Base-by-base conservation (phyloP, 2,797 vertebrate genomes). In the Phyllotis vaccarum region DNA sequence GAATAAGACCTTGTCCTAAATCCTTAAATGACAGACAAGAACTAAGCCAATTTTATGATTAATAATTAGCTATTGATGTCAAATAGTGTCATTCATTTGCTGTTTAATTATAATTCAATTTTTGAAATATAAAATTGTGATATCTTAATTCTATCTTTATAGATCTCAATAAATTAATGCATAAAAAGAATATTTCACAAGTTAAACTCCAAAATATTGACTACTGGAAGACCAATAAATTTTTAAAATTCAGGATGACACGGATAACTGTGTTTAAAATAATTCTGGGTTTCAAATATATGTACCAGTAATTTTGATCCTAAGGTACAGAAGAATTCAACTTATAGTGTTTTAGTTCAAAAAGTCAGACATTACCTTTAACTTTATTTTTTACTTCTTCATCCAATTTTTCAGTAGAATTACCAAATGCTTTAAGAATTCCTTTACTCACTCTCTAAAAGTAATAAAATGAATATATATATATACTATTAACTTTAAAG, bases 381-480 rank as follows among this genome's bases (percentile, higher is more conserved):
- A 99, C 97, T 95, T 99, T 96, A 92, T 98, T 99, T 98, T 99
- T 99, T 80, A 99, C 97, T 97, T 99, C 98, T 95, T 99, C 99
- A 94, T 98, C 99, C 95, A 99, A 97, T 97, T 96, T 96, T 98
- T 99, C 99, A 89, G 98, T 98, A 37, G 98, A 98, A 94, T 98
- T 98, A 97, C 99, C 99, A 96, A 99, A 96, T 1, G 98, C 98
- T 91, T 99, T 99, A 97, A 98, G 98, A 98, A 99, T 99, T 95
- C 99, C 99, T 72, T 98, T 97, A 94, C 97, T 99, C 79, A 99
- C 85, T 98, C 99, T 99, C 99, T 99, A 98, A 96, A 97, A 98
- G 89, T 96, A 97, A 96, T 90, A 95, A 98, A 93, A 96, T 94
- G 78, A 49, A 95, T 94, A 95, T 87, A 94, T 89, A 94, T 90